Percentiles rank a stretch among this genome's conserved stretches.
Evolutionary conservation across 1,140 invertebrate species (phyloP).

Genomic region (Anadara kagoshimensis): DNA sequence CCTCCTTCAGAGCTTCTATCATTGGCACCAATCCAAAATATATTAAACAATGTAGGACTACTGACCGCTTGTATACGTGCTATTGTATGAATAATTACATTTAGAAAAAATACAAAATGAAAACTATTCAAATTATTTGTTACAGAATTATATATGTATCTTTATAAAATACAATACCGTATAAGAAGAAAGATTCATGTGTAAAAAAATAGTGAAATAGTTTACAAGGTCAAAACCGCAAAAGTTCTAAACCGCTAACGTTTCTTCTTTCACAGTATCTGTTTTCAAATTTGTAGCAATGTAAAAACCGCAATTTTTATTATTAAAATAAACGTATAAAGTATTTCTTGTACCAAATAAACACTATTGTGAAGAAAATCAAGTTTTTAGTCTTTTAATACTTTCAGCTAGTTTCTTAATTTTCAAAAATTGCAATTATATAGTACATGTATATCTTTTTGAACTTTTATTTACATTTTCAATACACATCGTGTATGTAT

Average conservation of each 20-base stretch:
- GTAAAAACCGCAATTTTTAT: not conserved
- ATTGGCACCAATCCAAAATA: too few relatives aligned
- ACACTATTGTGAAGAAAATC: not conserved
- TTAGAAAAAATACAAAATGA: not conserved
- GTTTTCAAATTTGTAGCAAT: not conserved
- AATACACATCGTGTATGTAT: not conserved
- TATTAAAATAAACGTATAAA: not conserved
- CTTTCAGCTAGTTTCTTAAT: not conserved
- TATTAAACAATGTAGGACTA: too few relatives aligned
- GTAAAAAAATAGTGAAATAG: not conserved
- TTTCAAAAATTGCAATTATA: not conserved
- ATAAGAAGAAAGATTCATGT: not conserved
- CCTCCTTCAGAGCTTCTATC: too few relatives aligned
- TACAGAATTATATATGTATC: too few relatives aligned
- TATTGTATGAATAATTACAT: not conserved
- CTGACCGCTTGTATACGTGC: too few relatives aligned
- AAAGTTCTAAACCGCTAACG: not conserved
- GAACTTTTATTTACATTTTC: not conserved
- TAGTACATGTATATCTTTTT: not conserved
- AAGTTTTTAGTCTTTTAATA: not conserved
- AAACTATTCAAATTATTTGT: not conserved
- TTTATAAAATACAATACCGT: too few relatives aligned
- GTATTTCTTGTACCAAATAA: not conserved
- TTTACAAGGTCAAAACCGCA: not conserved
- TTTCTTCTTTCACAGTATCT: not conserved